phyloP scores from a whole-genome alignment of 2,888 invertebrate species.

The Ferrisia virgata region DNA sequence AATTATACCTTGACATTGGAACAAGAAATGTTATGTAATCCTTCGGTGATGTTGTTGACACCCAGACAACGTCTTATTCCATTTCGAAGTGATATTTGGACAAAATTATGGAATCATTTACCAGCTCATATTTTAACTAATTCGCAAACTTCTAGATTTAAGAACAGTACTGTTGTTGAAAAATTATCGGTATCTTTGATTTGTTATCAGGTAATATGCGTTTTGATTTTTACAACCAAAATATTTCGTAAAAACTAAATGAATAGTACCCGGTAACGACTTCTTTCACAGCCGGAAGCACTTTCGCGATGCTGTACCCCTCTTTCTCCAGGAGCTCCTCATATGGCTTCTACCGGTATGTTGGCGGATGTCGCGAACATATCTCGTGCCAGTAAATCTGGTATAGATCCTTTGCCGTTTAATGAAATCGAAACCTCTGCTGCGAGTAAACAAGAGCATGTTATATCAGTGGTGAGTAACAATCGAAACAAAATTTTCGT shows the following conservation, averaged over 20 bases:
- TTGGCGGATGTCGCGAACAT: slow-evolving; percentile 55
- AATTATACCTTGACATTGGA: slow-evolving; percentile 57
- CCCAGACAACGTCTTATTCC: slow-evolving; percentile 81
- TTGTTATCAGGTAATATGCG: slow-evolving; percentile 71
- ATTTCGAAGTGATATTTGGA: slow-evolving; percentile 79
- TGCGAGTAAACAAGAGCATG: slow-evolving; percentile 82
- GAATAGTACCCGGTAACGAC: neutral
- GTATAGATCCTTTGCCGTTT: slow-evolving; percentile 63
- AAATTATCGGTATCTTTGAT: slow-evolving; percentile 75
- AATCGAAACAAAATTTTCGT: neutral
- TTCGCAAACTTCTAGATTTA: slow-evolving; percentile 57
- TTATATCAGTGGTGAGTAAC: slow-evolving; percentile 72
- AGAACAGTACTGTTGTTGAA: slow-evolving; percentile 68
- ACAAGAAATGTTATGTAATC: slow-evolving; percentile 73
- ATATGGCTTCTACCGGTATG: slow-evolving; percentile 53
- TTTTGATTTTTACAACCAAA: too few species aligned
- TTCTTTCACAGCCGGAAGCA: slow-evolving; percentile 67
- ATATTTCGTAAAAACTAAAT: too few species aligned
- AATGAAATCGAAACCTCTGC: slow-evolving; percentile 80
- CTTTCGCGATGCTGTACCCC: slow-evolving; percentile 81
- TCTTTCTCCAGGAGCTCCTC: slow-evolving; percentile 68
- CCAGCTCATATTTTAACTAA: slow-evolving; percentile 47
- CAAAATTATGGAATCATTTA: slow-evolving; percentile 70
- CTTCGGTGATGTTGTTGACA: slow-evolving; percentile 76
- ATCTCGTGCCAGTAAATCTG: slow-evolving; percentile 52